These are phyloP conservation scores for Cassiopea xamachana DNA, from an alignment of 30 jellyfish, hydroid and myxozoan species.

Conservation along the genomic window DNA sequence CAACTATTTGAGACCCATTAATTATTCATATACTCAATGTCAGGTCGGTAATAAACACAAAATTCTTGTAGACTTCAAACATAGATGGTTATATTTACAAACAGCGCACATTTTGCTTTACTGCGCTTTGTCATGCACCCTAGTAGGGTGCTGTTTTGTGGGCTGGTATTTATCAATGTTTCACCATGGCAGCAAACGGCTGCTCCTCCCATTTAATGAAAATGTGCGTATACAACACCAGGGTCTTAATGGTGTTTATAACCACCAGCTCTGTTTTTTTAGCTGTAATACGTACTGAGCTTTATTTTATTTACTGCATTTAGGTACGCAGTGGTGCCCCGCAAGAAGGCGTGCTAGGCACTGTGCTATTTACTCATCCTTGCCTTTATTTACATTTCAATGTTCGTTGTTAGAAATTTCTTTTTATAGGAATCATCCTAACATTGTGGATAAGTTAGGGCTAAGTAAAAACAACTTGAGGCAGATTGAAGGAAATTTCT, in stretches of 20 bases:
- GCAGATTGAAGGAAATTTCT: too few species aligned
- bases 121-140: not conserved
- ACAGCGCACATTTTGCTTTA: not conserved
- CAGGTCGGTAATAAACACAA: not conserved
- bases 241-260: not conserved
- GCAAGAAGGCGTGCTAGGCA: conserved; percentile 8
- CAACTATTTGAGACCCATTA: not conserved
- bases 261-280: not conserved
- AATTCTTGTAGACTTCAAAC: conserved; percentile 24
- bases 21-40: conserved; percentile 1
- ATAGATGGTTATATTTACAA: conserved; percentile 9
- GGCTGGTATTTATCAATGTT: conserved; percentile 15
- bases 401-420: too few species aligned
- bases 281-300: not conserved
- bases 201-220: conserved; percentile 35
- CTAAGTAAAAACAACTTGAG: too few species aligned
- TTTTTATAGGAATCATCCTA: too few species aligned
- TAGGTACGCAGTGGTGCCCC: not conserved
- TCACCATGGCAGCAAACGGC: conserved; percentile 35
- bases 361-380: not conserved
- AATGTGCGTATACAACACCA: conserved; percentile 11
- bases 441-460: too few species aligned
- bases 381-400: not conserved
- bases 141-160: conserved; percentile 26
- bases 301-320: not conserved